Conservation (phyloP, 2,888 invertebrate genomes). For the Meiosimyza decipiens region DNA sequence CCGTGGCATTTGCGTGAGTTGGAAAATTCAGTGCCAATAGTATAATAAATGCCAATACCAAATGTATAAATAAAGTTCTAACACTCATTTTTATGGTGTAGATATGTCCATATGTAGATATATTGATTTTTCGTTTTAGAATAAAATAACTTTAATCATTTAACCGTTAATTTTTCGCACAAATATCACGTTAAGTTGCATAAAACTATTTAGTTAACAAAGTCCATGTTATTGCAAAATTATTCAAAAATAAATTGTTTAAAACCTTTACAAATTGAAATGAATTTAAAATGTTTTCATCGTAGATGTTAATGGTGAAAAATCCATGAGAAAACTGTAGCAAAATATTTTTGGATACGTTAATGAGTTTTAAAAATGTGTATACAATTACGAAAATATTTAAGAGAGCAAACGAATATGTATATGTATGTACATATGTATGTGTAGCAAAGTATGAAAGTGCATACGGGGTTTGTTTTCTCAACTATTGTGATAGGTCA, state of each 20-base stretch:
- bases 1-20: slow-evolving; percentile 41
- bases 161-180: background rate
- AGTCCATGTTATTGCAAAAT: background rate
- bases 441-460: background rate
- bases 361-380: too few relatives aligned
- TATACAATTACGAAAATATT: too few relatives aligned
- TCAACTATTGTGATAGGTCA: slow-evolving; percentile 4
- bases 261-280: background rate
- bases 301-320: background rate
- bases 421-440: background rate
- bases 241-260: background rate
- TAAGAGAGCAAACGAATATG: too few relatives aligned
- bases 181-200: background rate
- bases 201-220: background rate
- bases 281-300: background rate
- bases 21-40: slow-evolving; percentile 33
- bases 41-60: slow-evolving; percentile 16
- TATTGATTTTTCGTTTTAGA: background rate
- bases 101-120: background rate
- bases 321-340: slow-evolving; percentile 7
- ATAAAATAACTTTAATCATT: background rate
- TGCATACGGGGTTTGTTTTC: background rate
- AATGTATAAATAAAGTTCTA: slow-evolving; percentile 23
- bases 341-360: background rate
- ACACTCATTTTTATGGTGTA: slow-evolving; percentile 9